A percentile compares a stretch with the other conserved stretches of the same genome.
Evolutionary conservation across 2,888 invertebrate genomes (phyloP).

Genomic region (Cephus runcator): DNA sequence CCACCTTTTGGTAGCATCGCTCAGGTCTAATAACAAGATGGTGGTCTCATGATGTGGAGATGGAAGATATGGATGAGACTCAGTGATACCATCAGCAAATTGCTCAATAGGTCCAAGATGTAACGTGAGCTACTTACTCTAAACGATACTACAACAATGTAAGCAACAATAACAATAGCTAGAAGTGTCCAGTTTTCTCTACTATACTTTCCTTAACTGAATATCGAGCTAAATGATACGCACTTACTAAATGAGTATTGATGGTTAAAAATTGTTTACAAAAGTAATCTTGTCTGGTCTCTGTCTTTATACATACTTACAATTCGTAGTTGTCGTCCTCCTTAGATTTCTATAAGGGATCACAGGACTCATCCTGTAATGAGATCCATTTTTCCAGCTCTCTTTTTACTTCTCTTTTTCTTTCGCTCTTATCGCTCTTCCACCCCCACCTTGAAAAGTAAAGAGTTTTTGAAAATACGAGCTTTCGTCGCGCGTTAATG

Average conservation of each 20-base stretch:
- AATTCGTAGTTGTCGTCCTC: not conserved
- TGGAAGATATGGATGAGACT: not conserved
- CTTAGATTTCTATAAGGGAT: not conserved
- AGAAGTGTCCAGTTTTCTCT: not conserved
- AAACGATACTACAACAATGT: not conserved
- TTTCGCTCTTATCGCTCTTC: not conserved
- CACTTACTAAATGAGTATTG: not conserved
- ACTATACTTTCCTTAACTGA: not conserved
- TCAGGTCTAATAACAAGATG: not conserved
- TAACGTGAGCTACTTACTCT: not conserved
- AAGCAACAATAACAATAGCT: not conserved
- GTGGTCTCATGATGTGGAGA: not conserved
- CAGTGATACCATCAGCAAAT: not conserved
- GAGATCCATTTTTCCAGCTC: not conserved
- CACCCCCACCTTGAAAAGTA: not conserved
- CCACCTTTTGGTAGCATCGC: not conserved
- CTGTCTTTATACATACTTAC: not conserved
- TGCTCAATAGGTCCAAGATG: not conserved
- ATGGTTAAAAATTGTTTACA: not conserved
- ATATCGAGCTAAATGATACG: not conserved
- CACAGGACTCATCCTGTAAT: not conserved
- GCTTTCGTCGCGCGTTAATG: not conserved
- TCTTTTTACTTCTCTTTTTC: not conserved
- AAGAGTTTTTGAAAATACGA: not conserved
- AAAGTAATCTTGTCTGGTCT: not conserved